Evolutionary conservation across 1,140 invertebrate genomes (phyloP).

Genomic region (Brachionus paranguensis): DNA sequence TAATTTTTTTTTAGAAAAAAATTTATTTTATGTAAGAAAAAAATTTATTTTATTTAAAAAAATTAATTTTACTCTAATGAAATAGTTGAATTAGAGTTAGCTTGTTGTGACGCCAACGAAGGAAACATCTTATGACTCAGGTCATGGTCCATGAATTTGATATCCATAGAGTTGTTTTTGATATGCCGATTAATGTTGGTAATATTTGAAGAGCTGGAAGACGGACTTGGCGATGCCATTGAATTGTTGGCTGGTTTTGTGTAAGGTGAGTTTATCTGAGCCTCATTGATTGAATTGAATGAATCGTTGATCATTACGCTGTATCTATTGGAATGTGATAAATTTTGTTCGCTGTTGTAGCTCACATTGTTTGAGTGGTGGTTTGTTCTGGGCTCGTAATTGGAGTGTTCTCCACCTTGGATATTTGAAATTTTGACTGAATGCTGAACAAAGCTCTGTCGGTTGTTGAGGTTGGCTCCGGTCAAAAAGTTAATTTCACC

Average conservation of each 20-base stretch:
- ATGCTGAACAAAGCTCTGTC: neutral
- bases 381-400: neutral
- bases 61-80: neutral
- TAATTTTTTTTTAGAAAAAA: too few relatives aligned
- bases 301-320: slow-evolving; percentile 22
- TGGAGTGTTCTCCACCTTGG: neutral
- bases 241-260: neutral
- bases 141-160: neutral
- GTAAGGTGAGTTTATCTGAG: neutral
- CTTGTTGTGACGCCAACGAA: neutral
- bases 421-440: neutral
- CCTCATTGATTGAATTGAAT: neutral
- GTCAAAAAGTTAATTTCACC: slow-evolving; percentile 28
- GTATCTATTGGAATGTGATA: slow-evolving; percentile 12
- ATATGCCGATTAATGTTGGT: neutral
- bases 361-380: neutral
- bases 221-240: neutral
- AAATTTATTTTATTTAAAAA: neutral
- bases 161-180: slow-evolving; percentile 31
- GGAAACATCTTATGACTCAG: neutral
- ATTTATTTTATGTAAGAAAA: neutral
- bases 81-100: slow-evolving; percentile 15
- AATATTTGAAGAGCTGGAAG: neutral
- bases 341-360: neutral
- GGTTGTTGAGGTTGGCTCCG: neutral